Evolutionary conservation across 2,113 vertebrate species (phyloP), one percentile per base, ranked within the genome.

Genomic region (Osmerus mordax): DNA sequence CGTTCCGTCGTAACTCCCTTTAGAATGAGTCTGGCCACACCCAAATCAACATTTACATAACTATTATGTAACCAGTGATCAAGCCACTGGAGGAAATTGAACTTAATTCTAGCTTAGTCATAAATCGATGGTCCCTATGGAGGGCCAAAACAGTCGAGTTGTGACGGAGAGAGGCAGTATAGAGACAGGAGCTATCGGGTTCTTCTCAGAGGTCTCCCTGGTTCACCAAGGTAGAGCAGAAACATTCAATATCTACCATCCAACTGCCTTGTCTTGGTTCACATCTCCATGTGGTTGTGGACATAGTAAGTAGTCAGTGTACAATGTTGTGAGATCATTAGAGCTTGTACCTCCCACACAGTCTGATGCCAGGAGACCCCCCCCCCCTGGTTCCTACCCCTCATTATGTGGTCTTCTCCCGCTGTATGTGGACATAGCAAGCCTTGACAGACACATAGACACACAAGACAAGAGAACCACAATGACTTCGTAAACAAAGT

Each of bases 381-480:
- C 4, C 55, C 29, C 6, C 55, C 1, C 15, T 14, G 29, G 8
- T 0, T 64, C 75, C 86, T 95, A 97, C 1, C 41, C 41, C 41
- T 47, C 8, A 47, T 47, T 12, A 47, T 15, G 89, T 90, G 19
- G 93, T 91, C 19, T 96, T 95, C 88, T 99, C 97, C 2, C 93
- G 93, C 74, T 96, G 96, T 88, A 99, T 98, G 91, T 99, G 97
- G 85, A 94, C 95, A 89, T 96, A 98, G 83, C 96, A 98, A 1
- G 96, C 97, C 97, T 99, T 47, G 41, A 47, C 41, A 84, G 51
- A 89, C 25, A 32, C 14, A 81, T 28, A 25, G 51, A 81, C 79
- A 89, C 9, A 74, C 23, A 62, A 54, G 52, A n/a, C 25, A 19
- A 32, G 3, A 8, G 3, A 12, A 47, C 41, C 41, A 47, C 41